Percentiles rank a stretch among this genome's conserved stretches.
Conservation (phyloP, 2,888 invertebrate genomes). For the Nephrotoma appendiculata region DNA sequence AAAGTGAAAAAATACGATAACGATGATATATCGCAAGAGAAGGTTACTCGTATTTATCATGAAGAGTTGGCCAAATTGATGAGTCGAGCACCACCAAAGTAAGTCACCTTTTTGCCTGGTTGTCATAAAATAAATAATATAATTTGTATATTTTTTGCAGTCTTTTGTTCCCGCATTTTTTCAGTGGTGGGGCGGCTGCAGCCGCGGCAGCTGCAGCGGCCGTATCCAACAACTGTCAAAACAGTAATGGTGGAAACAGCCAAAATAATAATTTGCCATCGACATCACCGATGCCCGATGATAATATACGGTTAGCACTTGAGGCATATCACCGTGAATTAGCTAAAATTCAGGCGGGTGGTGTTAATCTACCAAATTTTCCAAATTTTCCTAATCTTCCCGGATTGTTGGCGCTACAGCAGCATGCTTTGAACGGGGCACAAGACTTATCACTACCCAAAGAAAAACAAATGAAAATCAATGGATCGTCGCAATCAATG, state of each 20-base stretch:
- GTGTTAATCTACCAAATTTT: constrained; percentile 40
- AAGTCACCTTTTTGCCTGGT: constrained; percentile 22
- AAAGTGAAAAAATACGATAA: constrained; percentile 77
- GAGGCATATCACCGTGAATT: constrained; percentile 90
- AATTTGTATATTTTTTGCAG: constrained; percentile 32
- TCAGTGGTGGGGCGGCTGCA: constrained; percentile 38
- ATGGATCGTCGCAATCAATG: constrained; percentile 30
- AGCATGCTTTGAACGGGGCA: constrained; percentile 51
- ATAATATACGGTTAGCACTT: constrained; percentile 77
- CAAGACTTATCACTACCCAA: constrained; percentile 81
- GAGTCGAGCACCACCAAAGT: constrained; percentile 70
- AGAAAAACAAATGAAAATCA: constrained; percentile 39
- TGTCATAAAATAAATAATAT: not conserved
- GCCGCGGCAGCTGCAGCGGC: not conserved
- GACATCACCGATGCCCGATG: constrained; percentile 38
- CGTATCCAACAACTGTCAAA: not conserved
- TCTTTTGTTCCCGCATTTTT: constrained; percentile 73
- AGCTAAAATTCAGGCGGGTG: constrained; percentile 61
- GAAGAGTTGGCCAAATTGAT: constrained; percentile 90
- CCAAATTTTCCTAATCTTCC: constrained; percentile 41
- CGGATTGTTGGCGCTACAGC: constrained; percentile 63
- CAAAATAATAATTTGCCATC: constrained; percentile 23
- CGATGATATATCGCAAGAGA: constrained; percentile 92
- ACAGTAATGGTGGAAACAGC: not conserved
- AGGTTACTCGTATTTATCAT: constrained; percentile 87